Conservation (phyloP, 2,888 invertebrate genomes). For the Tricholauxania praeusta region DNA sequence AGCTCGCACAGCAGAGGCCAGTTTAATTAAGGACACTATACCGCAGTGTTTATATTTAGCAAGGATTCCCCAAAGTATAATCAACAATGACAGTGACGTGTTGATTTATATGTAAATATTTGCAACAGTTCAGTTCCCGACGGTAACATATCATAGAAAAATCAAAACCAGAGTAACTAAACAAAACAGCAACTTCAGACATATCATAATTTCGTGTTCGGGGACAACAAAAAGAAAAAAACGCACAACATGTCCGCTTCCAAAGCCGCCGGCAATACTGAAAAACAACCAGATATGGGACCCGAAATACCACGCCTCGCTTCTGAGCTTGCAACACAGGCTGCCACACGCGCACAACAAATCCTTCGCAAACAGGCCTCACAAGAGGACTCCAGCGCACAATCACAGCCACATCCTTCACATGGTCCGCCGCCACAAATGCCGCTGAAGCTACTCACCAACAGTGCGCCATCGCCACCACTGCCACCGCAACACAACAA, state of each 20-base stretch:
- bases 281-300: slow-evolving; percentile 57
- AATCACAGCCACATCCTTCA: slow-evolving; percentile 36
- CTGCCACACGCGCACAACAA: slow-evolving; percentile 66
- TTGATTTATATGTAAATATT: slow-evolving; percentile 23
- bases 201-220: too few species aligned
- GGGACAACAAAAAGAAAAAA: not conserved
- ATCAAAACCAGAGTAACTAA: not conserved
- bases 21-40: not conserved
- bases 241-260: slow-evolving; percentile 11
- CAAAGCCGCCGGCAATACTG: slow-evolving; percentile 44
- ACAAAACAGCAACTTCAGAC: not conserved
- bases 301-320: slow-evolving; percentile 66
- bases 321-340: slow-evolving; percentile 67
- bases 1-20: not conserved
- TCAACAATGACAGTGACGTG: slow-evolving; percentile 24
- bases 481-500: slow-evolving; percentile 52
- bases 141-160: slow-evolving; percentile 11
- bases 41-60: slow-evolving; percentile 5
- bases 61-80: not conserved
- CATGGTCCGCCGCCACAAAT: slow-evolving; percentile 49
- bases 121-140: too few species aligned
- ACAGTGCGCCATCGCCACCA: slow-evolving; percentile 49
- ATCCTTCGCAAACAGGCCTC: slow-evolving; percentile 61
- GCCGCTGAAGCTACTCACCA: slow-evolving; percentile 48
- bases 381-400: slow-evolving; percentile 51